Conservation (phyloP, 2,113 vertebrate genomes). For the Rattus norvegicus region GRCr8 NC_086039.1:70427001-70427500, state of each 20-base stretch:
- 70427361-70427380: slow-evolving; percentile 77
- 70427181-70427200: background rate
- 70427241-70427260: slow-evolving; percentile 43
- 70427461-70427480: slow-evolving; percentile 40
- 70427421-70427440: slow-evolving; percentile 53
- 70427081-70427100: background rate
- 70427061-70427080: background rate
- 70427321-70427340: slow-evolving; percentile 71
- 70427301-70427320: slow-evolving; percentile 72
- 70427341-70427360: slow-evolving; percentile 72
- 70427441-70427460: background rate
- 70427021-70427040: slow-evolving; percentile 50
- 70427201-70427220: background rate
- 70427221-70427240: background rate
- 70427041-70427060: background rate
- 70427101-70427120: background rate
- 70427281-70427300: slow-evolving; percentile 80
- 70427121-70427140: background rate
- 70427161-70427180: background rate
- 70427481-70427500: background rate
- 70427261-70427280: slow-evolving; percentile 74
- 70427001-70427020: slow-evolving; percentile 2
- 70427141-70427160: background rate
- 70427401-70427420: slow-evolving; percentile 67
- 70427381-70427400: slow-evolving; percentile 72